phyloP scores from a whole-genome alignment of 37 sponge, comb jelly and placozoan genomes.

The Haliclona indistincta region DNA sequence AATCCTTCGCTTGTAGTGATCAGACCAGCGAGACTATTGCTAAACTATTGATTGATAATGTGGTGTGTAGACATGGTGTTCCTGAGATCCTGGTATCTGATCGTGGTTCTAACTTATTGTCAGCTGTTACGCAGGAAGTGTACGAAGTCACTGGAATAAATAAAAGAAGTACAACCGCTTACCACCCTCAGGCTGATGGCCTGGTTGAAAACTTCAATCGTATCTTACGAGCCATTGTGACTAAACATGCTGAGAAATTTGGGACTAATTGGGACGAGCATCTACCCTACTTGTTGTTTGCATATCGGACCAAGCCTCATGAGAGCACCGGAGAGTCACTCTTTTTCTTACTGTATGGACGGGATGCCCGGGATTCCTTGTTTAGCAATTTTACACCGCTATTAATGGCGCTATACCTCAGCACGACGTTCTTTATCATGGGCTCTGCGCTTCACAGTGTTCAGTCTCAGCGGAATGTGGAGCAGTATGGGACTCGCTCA shows the following conservation, averaged over 20 bases:
- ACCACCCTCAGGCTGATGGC: constrained; percentile 15
- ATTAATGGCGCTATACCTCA: no score
- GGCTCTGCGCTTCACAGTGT: no score
- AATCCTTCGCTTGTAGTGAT: not conserved
- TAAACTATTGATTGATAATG: constrained; percentile 2
- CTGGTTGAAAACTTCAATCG: constrained; percentile 5
- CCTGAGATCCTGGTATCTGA: constrained; percentile 22
- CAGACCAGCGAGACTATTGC: constrained; percentile 17
- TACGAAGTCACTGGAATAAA: constrained; percentile 5
- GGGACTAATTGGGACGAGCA: constrained; percentile 4
- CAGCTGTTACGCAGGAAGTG: constrained; percentile 6
- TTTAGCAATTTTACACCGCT: no score
- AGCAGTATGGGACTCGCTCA: no score
- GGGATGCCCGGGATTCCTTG: constrained; percentile 15
- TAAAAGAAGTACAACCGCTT: constrained; percentile 8
- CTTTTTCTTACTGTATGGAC: constrained; percentile 24
- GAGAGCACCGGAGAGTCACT: constrained; percentile 8
- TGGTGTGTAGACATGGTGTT: constrained; percentile 15
- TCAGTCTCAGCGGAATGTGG: no score
- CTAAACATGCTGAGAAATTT: not conserved
- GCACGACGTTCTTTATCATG: no score
- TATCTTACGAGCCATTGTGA: not conserved
- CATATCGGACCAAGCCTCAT: constrained; percentile 21
- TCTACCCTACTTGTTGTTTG: constrained; percentile 8
- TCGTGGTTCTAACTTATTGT: constrained; percentile 21